Conservation (phyloP, 2,888 invertebrate genomes). For the Pandemis cinnamomeana region DNA sequence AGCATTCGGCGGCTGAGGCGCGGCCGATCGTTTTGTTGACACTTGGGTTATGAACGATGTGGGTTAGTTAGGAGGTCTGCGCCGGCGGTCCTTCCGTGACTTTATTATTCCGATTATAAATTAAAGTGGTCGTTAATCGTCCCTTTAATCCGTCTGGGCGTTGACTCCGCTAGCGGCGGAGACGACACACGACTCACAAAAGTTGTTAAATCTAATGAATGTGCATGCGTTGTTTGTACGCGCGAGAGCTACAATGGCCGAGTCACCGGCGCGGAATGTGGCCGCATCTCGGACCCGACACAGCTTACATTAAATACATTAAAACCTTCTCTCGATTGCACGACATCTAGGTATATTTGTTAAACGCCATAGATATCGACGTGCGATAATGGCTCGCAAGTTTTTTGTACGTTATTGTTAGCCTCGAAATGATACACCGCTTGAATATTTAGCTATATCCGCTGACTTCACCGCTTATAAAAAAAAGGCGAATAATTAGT, state of each 20-base stretch:
- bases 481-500: conserved; percentile 82
- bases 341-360: conserved; percentile 7
- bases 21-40: conserved; percentile 63
- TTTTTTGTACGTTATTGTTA: conserved; percentile 80
- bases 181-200: conserved; percentile 50
- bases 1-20: conserved; percentile 36
- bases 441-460: conserved; percentile 84
- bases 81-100: conserved; percentile 66
- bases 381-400: conserved; percentile 70
- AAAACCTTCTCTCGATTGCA: conserved; percentile 24
- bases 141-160: conserved; percentile 82
- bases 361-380: conserved; percentile 64
- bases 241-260: conserved; percentile 53
- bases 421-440: conserved; percentile 81
- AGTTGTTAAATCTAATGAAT: conserved; percentile 66
- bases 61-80: conserved; percentile 54
- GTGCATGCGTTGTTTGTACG: conserved; percentile 61
- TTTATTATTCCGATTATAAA: conserved; percentile 82
- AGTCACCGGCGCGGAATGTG: conserved; percentile 78
- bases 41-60: conserved; percentile 62
- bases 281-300: conserved; percentile 61
- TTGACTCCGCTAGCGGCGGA: conserved; percentile 68
- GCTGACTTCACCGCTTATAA: conserved; percentile 82
- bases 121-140: conserved; percentile 80
- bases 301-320: conserved; percentile 35